A percentile compares a stretch with the other conserved stretches of the same genome.
Evolutionary conservation across 2,797 vertebrate species (phyloP).

Genomic region (Alectoris magna): DNA sequence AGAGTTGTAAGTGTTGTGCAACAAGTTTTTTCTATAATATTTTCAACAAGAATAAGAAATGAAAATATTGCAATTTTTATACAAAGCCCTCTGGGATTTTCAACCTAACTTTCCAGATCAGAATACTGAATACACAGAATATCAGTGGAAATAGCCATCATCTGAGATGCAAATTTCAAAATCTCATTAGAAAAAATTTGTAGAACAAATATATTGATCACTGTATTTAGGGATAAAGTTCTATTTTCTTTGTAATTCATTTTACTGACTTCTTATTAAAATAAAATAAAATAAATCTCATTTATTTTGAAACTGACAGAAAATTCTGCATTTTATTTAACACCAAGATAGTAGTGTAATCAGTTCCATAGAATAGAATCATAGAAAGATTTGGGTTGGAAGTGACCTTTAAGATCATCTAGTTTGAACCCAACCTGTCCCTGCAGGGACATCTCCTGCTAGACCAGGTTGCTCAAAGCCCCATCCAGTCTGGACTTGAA

Average conservation of each 20-base stretch:
- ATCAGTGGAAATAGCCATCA: not conserved
- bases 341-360: not conserved
- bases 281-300: fast-evolving
- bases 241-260: not conserved
- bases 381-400: too few relatives aligned
- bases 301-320: not conserved
- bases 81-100: not conserved
- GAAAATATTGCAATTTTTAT: not conserved
- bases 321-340: not conserved
- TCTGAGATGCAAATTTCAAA: not conserved
- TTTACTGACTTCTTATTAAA: not conserved
- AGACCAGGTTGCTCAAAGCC: too few relatives aligned
- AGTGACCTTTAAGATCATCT: too few relatives aligned
- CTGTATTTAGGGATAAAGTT: not conserved
- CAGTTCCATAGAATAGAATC: not conserved
- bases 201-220: not conserved
- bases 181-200: not conserved
- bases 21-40: not conserved
- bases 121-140: not conserved
- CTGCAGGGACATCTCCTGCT: too few relatives aligned
- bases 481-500: too few relatives aligned
- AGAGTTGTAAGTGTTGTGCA: not conserved
- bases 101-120: not conserved
- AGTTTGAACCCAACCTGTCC: too few relatives aligned
- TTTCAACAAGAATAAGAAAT: not conserved